Evolutionary conservation across 1,140 invertebrate species (phyloP), one percentile per base, ranked within the genome.

Genomic region (Listronotus oregonensis): DNA sequence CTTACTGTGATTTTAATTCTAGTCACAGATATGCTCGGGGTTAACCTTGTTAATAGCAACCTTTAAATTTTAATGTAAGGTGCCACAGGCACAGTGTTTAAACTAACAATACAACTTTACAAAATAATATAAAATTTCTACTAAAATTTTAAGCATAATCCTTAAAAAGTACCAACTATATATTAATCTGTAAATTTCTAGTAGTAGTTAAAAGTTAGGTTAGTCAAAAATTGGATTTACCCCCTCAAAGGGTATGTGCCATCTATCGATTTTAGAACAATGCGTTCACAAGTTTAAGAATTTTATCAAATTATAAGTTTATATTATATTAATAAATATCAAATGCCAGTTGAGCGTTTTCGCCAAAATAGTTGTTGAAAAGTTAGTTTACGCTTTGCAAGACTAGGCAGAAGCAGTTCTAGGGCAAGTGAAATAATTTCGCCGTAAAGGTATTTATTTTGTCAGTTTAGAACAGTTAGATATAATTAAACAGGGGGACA

Each of bases 121-220:
- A 72, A 72, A 67, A 71, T 84, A 84, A 81, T 80, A 80, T 85
- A 84, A 80, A 76, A 84, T 85, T 84, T 85, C 82, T 85, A 85
- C 81, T 80, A 78, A 71, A 73, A 50, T 40, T 71, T 75, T 79
- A 85, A 85, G 83, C 83, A 83, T 85, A 85, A 84, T 85, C 82
- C 65, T 84, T 85, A 83, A 75, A 82, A 84, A 79, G 84, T 85
- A 85, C 84, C 84, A 85, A 85, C 67, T 84, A 83, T 83, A 83
- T 83, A 76, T 70, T 76, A 76, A 74, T 69, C 68, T 77, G 73
- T 77, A 75, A 73, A 75, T 73, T 73, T 64, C 46, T 75, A 75
- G 70, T 37, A 56, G 65, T 75, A 73, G 70, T 56, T 55, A 66
- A 21, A 17, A 58, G 55, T 67, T 74, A 74, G 73, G 68, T 54